Evolutionary conservation across 1,140 invertebrate species (phyloP).

Genomic region (Euura lappo): DNA sequence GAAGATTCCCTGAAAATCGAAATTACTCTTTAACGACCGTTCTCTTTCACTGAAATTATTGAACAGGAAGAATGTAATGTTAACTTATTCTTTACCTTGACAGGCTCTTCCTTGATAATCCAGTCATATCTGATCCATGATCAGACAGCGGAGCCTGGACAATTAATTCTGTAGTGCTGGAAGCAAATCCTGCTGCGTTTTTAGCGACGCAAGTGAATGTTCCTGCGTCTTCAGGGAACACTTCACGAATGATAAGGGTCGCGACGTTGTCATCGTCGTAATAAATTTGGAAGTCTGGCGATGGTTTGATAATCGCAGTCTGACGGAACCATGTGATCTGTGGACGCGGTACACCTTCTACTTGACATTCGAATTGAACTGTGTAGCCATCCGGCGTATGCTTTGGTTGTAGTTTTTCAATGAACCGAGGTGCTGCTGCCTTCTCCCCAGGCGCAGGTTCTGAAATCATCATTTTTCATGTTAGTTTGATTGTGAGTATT

Average conservation of each 20-base stretch:
- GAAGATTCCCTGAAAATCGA: slow-evolving; percentile 76
- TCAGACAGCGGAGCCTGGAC: slow-evolving; percentile 88
- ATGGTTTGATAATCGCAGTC: slow-evolving; percentile 89
- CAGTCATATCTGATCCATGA: slow-evolving; percentile 84
- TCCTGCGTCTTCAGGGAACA: slow-evolving; percentile 96
- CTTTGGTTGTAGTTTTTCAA: slow-evolving; percentile 83
- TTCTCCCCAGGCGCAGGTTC: slow-evolving; percentile 80
- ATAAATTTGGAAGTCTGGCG: slow-evolving; percentile 90
- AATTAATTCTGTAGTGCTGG: slow-evolving; percentile 87
- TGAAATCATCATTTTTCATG: slow-evolving; percentile 53
- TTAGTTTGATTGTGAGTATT: slow-evolving; percentile 5
- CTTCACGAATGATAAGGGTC: slow-evolving; percentile 92
- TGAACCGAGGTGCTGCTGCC: slow-evolving; percentile 81
- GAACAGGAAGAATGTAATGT: slow-evolving; percentile 11
- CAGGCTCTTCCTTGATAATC: slow-evolving; percentile 79
- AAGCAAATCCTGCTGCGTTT: slow-evolving; percentile 91
- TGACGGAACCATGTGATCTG: slow-evolving; percentile 95
- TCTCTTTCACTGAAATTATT: no score
- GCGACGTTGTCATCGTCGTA: slow-evolving; percentile 92
- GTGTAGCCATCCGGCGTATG: slow-evolving; percentile 86
- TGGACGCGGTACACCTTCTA: slow-evolving; percentile 87
- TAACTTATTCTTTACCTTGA: slow-evolving; percentile 62
- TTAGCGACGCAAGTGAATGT: slow-evolving; percentile 96
- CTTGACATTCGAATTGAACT: slow-evolving; percentile 88
- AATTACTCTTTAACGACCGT: no score